These are phyloP conservation scores for Gandaritis pyraliata DNA, from an alignment of 2,888 invertebrate species.

Conservation along the genomic window DNA sequence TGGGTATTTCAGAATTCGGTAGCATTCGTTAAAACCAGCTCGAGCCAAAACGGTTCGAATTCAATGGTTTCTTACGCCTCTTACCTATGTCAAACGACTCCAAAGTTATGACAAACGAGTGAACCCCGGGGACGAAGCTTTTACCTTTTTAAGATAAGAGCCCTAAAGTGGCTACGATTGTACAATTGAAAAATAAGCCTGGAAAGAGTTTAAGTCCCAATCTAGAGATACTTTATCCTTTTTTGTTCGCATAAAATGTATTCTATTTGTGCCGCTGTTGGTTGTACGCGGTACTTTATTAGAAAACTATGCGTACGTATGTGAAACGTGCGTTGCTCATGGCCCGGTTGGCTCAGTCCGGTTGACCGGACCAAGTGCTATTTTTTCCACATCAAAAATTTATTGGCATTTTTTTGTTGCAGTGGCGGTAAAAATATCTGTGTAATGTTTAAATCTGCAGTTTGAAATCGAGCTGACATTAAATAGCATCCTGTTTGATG, in stretches of 20 bases:
- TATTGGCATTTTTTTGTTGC: neutral
- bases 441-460: constrained; percentile 4
- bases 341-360: too few species aligned
- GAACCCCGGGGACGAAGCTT: constrained; percentile 40
- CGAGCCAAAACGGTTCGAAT: constrained; percentile 22
- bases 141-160: constrained; percentile 39
- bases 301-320: too few species aligned
- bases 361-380: too few species aligned
- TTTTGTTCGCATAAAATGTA: neutral
- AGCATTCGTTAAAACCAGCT: neutral
- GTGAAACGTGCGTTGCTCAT: too few species aligned
- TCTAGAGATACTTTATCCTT: neutral
- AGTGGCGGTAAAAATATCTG: neutral
- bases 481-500: constrained; percentile 29
- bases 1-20: constrained; percentile 2
- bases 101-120: constrained; percentile 50
- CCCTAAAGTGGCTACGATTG: constrained; percentile 34
- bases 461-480: constrained; percentile 6
- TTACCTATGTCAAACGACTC: constrained; percentile 43
- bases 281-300: neutral
- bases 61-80: constrained; percentile 33
- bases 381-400: neutral
- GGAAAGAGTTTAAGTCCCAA: neutral
- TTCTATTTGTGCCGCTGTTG: neutral
- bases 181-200: constrained; percentile 39